Base-by-base conservation (phyloP, 2,797 vertebrate genomes). In the Lophius americanus region DNA sequence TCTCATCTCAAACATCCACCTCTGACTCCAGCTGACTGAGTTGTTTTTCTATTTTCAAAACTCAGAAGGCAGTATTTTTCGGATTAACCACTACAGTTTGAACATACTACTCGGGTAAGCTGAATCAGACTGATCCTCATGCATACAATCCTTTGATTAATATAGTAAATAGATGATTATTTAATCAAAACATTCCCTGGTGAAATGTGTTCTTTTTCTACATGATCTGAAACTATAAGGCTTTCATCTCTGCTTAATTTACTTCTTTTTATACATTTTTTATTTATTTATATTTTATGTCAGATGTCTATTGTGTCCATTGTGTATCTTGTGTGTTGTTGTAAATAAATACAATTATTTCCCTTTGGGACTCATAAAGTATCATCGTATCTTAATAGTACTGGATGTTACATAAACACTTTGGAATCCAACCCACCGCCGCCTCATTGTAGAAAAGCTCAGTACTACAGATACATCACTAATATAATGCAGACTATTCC, bases 101-200 rank as follows among this genome's bases (percentile, higher is more conserved):
- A 65, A 51, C 3, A 38, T 35, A 33, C 0, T 39, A 35, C 42
- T 50, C 50, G 13, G 51, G 42, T 59, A 44, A 36, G 65, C 44
- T 54, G 44, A 75, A 55, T 54, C 32, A 53, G 39, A 64, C 10
- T 51, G 55, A 70, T 64, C 32, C 46, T 11, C 5, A 32, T 14
- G 1, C 48, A 7, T 35, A 10, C 49, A 39, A 38, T 51, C 37
- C 51, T 4, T 0, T n/a, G 46, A 43, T 13, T 38, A 52, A 46
- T 46, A 47, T 6, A n/a, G 36, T 41, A 3, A n/a, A 5, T n/a
- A 36, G 2, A 38, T 43, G 14, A 7, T 12, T 9, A 65, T 38
- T 54, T 9, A 35, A 42, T 33, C 7, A 56, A 14, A 39, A 11
- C 2, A 14, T 47, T 10, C 1, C 6, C 43, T 51, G 3, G 35